Evolutionary conservation across 2,888 invertebrate genomes (phyloP).

Genomic region (Scelioninae gen. 1): DNA sequence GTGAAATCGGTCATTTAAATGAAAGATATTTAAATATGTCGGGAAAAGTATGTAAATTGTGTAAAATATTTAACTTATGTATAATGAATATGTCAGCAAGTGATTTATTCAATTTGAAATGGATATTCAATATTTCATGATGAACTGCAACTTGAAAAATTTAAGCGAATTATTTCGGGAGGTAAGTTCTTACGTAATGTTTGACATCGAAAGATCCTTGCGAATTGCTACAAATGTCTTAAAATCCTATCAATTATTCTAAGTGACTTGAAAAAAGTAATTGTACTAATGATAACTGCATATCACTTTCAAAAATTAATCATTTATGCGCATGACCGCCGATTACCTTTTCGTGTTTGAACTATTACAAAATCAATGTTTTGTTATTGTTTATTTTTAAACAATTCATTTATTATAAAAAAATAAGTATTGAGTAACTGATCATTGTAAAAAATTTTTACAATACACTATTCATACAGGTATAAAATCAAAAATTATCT

Average conservation of each 20-base stretch:
- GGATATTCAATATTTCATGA: background rate
- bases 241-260: conserved; percentile 17
- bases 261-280: conserved; percentile 20
- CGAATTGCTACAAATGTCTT: background rate
- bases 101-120: background rate
- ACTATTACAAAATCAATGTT: conserved; percentile 9
- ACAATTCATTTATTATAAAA: too few relatives aligned
- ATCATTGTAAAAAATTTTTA: too few relatives aligned
- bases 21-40: background rate
- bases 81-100: background rate
- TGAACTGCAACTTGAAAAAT: background rate
- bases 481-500: too few relatives aligned
- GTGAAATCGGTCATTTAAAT: background rate
- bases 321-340: conserved; percentile 12
- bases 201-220: background rate
- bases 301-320: conserved; percentile 22
- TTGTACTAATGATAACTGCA: conserved; percentile 7
- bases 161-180: background rate
- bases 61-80: background rate
- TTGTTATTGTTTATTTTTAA: too few relatives aligned
- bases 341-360: conserved; percentile 14
- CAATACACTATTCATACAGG: too few relatives aligned
- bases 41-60: background rate
- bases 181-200: background rate
- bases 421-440: too few relatives aligned